phyloP scores from a whole-genome alignment of 2,797 vertebrate species.

The Hemitrygon akajei region DNA sequence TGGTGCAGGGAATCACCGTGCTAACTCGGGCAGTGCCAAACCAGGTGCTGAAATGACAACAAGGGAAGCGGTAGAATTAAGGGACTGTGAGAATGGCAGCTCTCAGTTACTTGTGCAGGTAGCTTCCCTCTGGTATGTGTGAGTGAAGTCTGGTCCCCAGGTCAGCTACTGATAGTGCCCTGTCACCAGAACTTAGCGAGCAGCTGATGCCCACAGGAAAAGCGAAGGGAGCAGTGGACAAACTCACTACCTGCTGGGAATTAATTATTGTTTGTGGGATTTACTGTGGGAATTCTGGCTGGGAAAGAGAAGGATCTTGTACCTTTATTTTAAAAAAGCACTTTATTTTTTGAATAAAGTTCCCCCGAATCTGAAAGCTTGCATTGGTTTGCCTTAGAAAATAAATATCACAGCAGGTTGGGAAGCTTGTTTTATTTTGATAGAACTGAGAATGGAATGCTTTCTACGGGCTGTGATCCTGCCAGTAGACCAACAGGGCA shows the following conservation, averaged over 20 bases:
- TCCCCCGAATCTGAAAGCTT: neutral
- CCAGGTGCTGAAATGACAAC: too few species aligned
- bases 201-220: neutral
- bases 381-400: neutral
- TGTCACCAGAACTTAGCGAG: too few species aligned
- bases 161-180: neutral
- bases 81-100: too few species aligned
- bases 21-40: too few species aligned
- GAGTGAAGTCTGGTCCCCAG: neutral
- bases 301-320: conserved; percentile 8
- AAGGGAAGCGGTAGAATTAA: too few species aligned
- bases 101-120: neutral
- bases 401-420: conserved; percentile 12
- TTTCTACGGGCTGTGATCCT: neutral
- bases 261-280: neutral
- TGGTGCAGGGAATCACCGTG: too few species aligned
- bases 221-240: neutral
- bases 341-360: conserved; percentile 2
- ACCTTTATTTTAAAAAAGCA: neutral
- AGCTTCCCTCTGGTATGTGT: neutral
- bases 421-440: neutral
- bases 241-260: neutral
- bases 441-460: neutral
- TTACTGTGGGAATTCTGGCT: neutral
- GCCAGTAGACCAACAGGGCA: neutral